Evolutionary conservation across 2,888 invertebrate species (phyloP).

Genomic region (Hyposoter didymator): DNA sequence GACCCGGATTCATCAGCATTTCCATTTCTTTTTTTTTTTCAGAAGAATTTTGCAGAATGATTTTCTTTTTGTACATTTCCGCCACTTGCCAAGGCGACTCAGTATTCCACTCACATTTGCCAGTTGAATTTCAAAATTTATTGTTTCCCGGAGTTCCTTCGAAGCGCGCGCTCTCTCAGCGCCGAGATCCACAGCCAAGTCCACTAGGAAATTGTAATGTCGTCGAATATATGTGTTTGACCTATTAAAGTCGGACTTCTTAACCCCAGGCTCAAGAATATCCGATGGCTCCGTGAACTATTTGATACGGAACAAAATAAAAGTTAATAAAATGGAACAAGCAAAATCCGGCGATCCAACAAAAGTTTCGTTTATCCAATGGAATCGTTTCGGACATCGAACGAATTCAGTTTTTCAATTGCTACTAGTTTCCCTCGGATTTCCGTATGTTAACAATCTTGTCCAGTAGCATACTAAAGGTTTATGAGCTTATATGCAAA

Average conservation of each 20-base stretch:
- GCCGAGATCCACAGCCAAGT: background rate
- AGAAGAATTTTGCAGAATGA: no score
- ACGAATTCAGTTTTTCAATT: no score
- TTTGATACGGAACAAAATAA: background rate
- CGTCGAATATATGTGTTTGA: background rate
- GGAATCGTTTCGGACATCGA: no score
- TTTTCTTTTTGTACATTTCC: background rate
- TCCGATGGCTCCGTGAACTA: background rate
- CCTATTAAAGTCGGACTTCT: background rate
- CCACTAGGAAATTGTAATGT: slow-evolving; percentile 1
- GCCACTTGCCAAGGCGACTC: no score
- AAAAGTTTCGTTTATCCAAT: no score
- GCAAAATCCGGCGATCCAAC: no score
- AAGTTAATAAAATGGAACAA: background rate
- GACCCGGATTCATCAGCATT: no score
- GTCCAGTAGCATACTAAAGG: no score
- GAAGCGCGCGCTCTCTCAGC: background rate
- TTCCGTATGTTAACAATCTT: no score
- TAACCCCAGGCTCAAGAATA: background rate
- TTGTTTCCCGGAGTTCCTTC: background rate
- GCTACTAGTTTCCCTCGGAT: no score
- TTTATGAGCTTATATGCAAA: background rate
- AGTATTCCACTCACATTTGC: background rate
- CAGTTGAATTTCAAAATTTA: slow-evolving; percentile 6
- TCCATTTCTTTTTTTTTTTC: no score